Percentiles rank a stretch among this genome's conserved stretches.
Conservation (phyloP, 1,140 invertebrate genomes). For the Anastrepha obliqua region DNA sequence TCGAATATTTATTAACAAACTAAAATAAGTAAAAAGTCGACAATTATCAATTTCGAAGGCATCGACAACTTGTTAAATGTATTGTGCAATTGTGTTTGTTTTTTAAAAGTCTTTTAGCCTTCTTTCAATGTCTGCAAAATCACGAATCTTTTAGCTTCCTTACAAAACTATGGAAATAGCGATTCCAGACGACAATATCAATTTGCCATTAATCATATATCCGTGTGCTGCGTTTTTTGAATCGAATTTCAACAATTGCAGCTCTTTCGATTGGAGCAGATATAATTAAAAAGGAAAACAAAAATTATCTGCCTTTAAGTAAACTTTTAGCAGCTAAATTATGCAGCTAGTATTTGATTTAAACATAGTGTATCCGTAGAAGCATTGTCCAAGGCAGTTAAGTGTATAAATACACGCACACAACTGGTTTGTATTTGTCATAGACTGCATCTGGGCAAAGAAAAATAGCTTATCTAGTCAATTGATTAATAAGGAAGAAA, state of each 20-base stretch:
- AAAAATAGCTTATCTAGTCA: slow-evolving; percentile 44
- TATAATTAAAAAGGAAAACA: not conserved
- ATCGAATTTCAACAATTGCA: not conserved
- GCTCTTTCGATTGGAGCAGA: not conserved
- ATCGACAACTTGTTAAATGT: slow-evolving; percentile 11
- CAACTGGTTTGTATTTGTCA: not conserved
- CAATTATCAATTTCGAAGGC: not conserved
- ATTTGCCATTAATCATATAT: not conserved
- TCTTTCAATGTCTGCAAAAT: not conserved
- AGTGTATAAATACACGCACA: no score
- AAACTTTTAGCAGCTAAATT: not conserved
- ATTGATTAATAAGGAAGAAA: slow-evolving; percentile 25
- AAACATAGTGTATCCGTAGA: not conserved
- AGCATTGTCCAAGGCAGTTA: not conserved
- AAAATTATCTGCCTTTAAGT: not conserved
- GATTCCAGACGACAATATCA: not conserved
- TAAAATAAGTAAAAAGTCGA: slow-evolving; percentile 16
- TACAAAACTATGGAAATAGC: not conserved
- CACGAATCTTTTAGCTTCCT: not conserved
- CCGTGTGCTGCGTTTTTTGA: not conserved
- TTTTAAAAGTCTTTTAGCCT: not conserved
- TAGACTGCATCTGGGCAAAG: slow-evolving; percentile 4
- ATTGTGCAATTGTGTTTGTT: not conserved
- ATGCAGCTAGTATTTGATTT: slow-evolving; percentile 22
- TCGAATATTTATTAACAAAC: slow-evolving; percentile 45